These are phyloP conservation scores for Laupala kohalensis DNA, from an alignment of 1,140 invertebrate genomes.

Conservation along the genomic window DNA sequence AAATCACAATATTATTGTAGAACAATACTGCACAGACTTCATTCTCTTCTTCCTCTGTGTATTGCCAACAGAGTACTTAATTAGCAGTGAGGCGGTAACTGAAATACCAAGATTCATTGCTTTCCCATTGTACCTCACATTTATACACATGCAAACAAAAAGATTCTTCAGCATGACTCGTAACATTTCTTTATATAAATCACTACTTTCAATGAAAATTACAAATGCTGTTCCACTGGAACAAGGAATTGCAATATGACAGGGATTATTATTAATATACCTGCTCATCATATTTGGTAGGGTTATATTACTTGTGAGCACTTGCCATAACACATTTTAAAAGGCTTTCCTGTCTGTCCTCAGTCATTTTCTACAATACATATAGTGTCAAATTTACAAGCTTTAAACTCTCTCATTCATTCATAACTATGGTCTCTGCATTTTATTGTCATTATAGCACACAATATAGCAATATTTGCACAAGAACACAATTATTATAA, in stretches of 20 bases:
- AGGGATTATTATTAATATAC: background rate
- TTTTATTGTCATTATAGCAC: background rate
- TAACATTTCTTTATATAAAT: background rate
- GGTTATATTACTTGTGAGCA: background rate
- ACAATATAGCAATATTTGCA: background rate
- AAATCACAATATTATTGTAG: constrained; percentile 1
- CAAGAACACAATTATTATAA: background rate
- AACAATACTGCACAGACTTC: background rate
- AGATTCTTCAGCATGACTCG: background rate
- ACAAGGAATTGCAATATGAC: background rate
- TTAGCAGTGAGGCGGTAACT: background rate
- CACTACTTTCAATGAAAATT: background rate
- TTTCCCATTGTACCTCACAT: background rate
- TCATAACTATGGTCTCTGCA: background rate
- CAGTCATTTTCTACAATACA: background rate
- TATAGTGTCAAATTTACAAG: background rate
- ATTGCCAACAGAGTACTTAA: background rate
- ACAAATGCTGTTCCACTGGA: background rate
- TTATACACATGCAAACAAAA: background rate
- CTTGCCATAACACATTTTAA: background rate
- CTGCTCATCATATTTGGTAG: background rate
- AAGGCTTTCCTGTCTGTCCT: background rate
- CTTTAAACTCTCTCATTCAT: background rate
- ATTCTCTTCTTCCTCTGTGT: background rate
- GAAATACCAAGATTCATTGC: background rate